Evolutionary conservation across 2,888 invertebrate genomes (phyloP), one percentile per base, ranked within the genome.

Genomic region (Athrips mouffetella): DNA sequence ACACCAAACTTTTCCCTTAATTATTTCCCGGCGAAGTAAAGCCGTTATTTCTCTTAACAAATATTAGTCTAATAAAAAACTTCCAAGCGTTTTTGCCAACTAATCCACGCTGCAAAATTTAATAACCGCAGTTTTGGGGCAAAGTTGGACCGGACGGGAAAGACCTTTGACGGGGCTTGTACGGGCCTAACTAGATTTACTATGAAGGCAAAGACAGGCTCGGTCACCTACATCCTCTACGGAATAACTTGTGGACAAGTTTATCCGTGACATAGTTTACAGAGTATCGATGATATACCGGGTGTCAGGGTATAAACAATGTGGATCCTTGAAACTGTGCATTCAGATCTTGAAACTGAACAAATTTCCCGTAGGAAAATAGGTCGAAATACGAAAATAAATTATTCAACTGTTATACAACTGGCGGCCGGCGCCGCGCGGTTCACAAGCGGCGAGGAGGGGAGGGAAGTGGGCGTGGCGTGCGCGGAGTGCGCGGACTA

Each of bases 181-280:
- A 48, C 48, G 63, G n/a, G n/a, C 53, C 64, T 72, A 77, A 75
- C 70, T 59, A 63, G 67, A 64, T 76, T 76, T 67, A 53, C 57
- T 60, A 54, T 62, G 55, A 67, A 63, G 67, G 70, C 67, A 70
- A 65, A 69, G 70, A 70, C 66, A 64, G 59, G 65, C 60, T n/a
- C n/a, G n/a, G n/a, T n/a, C n/a, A n/a, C n/a, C 37, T 37, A 52
- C 44, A 50, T 58, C 60, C 55, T 47, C 48, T 39, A 61, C 49
- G 54, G 63, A 65, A 70, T 70, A 68, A 69, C 60, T 71, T 69
- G 68, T 67, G 63, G 69, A 63, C 53, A 67, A 68, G 52, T 60
- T 59, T 42, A 42, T 42, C 42, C 29, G 5, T 20, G 18, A 42
- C 15, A 15, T 27, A 41, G 15, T 25, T 23, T 15, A 41, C 40